These are phyloP conservation scores for Zeus faber DNA, from an alignment of 2,113 vertebrate genomes.

Conservation along the genomic window DNA sequence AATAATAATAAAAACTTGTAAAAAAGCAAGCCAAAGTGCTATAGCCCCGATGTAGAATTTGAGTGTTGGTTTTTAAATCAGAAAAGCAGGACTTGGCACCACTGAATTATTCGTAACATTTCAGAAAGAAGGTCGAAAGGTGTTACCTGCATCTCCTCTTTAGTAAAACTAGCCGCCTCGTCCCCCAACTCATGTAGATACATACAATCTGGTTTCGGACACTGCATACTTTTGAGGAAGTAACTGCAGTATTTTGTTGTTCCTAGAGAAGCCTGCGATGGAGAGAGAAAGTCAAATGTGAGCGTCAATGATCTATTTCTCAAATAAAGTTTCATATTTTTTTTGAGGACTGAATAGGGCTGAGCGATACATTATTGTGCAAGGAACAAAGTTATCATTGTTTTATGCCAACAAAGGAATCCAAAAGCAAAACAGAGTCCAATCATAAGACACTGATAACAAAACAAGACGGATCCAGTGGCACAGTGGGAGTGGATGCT, in stretches of 20 bases:
- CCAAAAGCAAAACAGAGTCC: background rate
- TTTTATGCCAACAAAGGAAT: background rate
- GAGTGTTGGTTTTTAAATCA: background rate
- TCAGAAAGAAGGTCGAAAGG: background rate
- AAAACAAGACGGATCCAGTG: too few relatives aligned
- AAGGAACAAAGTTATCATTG: too few relatives aligned
- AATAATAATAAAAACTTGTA: too few relatives aligned
- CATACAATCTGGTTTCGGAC: constrained; percentile 99
- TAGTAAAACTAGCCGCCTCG: constrained; percentile 99
- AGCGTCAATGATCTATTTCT: too few relatives aligned
- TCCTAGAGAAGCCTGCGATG: constrained; percentile 92
- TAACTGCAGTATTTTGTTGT: constrained; percentile 99
- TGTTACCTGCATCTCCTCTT: constrained; percentile 98
- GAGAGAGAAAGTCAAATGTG: constrained; percentile 9
- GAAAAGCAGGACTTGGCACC: background rate
- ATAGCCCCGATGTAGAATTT: too few relatives aligned
- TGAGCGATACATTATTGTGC: too few relatives aligned
- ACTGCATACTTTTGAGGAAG: constrained; percentile 99
- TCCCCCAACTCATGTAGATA: constrained; percentile 98
- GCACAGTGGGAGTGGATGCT: too few relatives aligned
- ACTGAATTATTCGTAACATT: background rate
- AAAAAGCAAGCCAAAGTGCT: too few relatives aligned
- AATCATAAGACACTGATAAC: too few relatives aligned
- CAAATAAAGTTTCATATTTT: too few relatives aligned
- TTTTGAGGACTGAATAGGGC: too few relatives aligned